phyloP scores from a whole-genome alignment of 2,797 vertebrate species.

The Atherinosoma microstoma region DNA sequence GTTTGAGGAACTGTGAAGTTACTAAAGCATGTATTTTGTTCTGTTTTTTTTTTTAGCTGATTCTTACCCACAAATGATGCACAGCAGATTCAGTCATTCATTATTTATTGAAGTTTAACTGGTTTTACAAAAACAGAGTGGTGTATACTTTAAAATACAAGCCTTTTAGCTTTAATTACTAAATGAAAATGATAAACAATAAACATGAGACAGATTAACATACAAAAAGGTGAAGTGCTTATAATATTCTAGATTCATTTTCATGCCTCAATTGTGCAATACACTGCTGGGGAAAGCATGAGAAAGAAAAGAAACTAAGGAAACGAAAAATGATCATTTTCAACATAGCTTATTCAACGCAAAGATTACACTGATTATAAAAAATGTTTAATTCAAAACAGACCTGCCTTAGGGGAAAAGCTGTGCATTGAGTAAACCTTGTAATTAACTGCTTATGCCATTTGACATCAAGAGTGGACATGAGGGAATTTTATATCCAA shows the following conservation, averaged over 20 bases:
- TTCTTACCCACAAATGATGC: conserved; percentile 1
- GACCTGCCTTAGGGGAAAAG: conserved; percentile 2
- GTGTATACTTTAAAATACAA: conserved; percentile 42
- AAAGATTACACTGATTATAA: conserved; percentile 22
- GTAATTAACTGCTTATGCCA: conserved; percentile 7
- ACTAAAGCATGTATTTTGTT: neutral
- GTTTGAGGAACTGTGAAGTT: conserved; percentile 26
- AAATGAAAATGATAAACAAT: conserved; percentile 33
- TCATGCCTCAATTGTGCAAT: conserved; percentile 60
- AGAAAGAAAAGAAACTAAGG: conserved; percentile 10
- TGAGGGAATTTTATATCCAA: neutral
- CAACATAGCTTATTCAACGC: conserved; percentile 70
- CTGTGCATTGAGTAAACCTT: neutral
- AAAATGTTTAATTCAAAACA: conserved; percentile 12
- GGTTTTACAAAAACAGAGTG: conserved; percentile 37
- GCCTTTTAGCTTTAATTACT: conserved; percentile 21
- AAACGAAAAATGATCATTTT: neutral
- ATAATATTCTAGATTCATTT: conserved; percentile 27
- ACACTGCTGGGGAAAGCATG: conserved; percentile 39
- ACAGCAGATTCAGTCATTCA: conserved; percentile 19
- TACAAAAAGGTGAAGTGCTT: conserved; percentile 53
- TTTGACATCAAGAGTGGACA: conserved; percentile 8
- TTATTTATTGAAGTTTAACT: conserved; percentile 68
- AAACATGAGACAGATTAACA: conserved; percentile 31
- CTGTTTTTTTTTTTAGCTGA: neutral